Evolutionary conservation across 2,113 vertebrate genomes (phyloP).

Genomic region (Hirundichthys speculiger): DNA sequence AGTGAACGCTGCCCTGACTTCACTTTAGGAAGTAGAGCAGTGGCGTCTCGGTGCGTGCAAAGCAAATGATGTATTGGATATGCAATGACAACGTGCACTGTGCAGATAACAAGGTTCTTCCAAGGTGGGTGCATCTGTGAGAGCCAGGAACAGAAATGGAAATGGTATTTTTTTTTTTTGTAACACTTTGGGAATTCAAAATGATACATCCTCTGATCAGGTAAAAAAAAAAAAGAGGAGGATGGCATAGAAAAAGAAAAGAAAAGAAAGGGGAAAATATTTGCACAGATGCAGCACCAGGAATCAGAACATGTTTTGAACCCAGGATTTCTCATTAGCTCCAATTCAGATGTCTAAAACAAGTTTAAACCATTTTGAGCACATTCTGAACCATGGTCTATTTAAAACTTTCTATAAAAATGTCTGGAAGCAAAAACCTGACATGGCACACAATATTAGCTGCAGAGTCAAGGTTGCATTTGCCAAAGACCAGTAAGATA

Average conservation of each 20-base stretch:
- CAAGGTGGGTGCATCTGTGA: constrained; percentile 37
- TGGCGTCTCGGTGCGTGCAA: constrained; percentile 32
- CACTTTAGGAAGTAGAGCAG: constrained; percentile 56
- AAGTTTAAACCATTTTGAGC: too few species aligned
- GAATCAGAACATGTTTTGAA: too few species aligned
- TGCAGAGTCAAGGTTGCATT: too few species aligned
- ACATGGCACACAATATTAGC: too few species aligned
- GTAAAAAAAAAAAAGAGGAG: too few species aligned
- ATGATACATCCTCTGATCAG: constrained; percentile 51
- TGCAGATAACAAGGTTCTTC: constrained; percentile 57
- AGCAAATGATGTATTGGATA: constrained; percentile 58
- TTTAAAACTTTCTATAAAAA: too few species aligned
- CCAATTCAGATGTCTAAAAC: too few species aligned
- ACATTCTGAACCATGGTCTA: too few species aligned
- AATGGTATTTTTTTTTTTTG: constrained; percentile 15
- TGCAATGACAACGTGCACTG: constrained; percentile 46
- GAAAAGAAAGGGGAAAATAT: constrained; percentile 14
- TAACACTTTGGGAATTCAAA: constrained; percentile 59
- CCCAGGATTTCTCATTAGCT: too few species aligned
- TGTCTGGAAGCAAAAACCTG: too few species aligned
- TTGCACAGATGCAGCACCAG: constrained; percentile 12
- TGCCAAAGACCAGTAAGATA: too few species aligned
- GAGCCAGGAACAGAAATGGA: background rate
- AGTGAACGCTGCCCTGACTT: constrained; percentile 50
- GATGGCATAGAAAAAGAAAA: constrained; percentile 36